These are phyloP conservation scores for Chrysina gloriosa DNA, from an alignment of 2,888 invertebrate species.

Conservation along the genomic window DNA sequence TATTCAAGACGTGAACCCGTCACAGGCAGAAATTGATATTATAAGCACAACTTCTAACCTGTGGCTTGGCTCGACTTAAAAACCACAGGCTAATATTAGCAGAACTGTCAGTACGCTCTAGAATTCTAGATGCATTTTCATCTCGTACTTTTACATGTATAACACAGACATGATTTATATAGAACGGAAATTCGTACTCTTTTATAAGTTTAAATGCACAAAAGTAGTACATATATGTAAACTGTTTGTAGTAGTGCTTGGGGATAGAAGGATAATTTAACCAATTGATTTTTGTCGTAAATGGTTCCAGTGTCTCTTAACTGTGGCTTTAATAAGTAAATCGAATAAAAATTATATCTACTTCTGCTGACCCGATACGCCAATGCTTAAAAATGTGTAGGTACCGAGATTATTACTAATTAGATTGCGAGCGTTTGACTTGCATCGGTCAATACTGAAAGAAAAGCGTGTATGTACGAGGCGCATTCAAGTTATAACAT, in stretches of 20 bases:
- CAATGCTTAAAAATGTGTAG: neutral
- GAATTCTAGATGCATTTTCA: too few species aligned
- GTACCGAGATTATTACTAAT: conserved; percentile 35
- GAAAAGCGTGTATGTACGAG: neutral
- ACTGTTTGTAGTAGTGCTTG: too few species aligned
- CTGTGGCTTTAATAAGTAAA: conserved; percentile 28
- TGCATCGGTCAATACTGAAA: conserved; percentile 10
- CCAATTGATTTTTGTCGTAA: too few species aligned
- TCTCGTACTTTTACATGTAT: too few species aligned
- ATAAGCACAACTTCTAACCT: conserved; percentile 59
- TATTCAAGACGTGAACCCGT: conserved; percentile 61
- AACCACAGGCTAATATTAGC: conserved; percentile 20
- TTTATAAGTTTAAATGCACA: too few species aligned
- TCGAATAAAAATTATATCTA: conserved; percentile 12
- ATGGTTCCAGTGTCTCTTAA: too few species aligned
- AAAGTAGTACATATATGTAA: too few species aligned
- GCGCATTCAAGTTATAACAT: too few species aligned
- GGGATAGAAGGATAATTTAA: too few species aligned
- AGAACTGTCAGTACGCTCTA: too few species aligned
- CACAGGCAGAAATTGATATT: conserved; percentile 63
- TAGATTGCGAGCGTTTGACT: conserved; percentile 21
- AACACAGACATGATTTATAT: too few species aligned
- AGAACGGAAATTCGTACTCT: too few species aligned
- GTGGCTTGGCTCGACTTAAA: conserved; percentile 55
- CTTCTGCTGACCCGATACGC: neutral